Evolutionary conservation across 2,797 vertebrate species (phyloP).

Genomic region (Gobio occitaniae): DNA sequence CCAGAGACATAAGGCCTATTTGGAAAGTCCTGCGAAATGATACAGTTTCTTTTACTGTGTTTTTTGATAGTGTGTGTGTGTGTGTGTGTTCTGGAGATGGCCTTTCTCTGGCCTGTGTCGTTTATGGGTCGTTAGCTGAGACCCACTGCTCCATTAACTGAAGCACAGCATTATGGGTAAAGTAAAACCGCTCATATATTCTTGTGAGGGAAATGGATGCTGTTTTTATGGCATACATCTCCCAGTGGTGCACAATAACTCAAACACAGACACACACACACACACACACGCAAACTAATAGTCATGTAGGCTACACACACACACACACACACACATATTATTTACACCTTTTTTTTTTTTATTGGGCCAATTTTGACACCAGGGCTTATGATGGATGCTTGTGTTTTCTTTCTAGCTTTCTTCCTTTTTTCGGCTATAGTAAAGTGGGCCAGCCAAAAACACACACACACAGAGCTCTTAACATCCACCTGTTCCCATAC

Average conservation of each 20-base stretch:
- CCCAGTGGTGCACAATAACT: slow-evolving; percentile 39
- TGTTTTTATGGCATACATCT: slow-evolving; percentile 73
- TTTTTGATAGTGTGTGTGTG: not conserved
- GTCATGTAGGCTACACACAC: slow-evolving; percentile 12
- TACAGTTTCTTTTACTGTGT: slow-evolving; percentile 5
- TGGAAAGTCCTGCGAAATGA: slow-evolving; percentile 19
- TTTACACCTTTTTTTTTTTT: slow-evolving; percentile 76
- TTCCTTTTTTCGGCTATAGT: slow-evolving; percentile 55
- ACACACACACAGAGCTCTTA: not conserved
- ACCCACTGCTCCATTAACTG: slow-evolving; percentile 31
- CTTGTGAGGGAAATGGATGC: slow-evolving; percentile 66
- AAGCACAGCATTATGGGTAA: slow-evolving; percentile 42
- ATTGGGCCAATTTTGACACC: slow-evolving; percentile 74
- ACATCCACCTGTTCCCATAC: slow-evolving; percentile 30
- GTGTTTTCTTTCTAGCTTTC: slow-evolving; percentile 53
- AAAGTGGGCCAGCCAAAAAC: slow-evolving; percentile 65
- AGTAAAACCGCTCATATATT: slow-evolving; percentile 64
- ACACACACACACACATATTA: slow-evolving; percentile 63
- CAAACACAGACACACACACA: slow-evolving; percentile 40
- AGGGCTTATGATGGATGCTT: slow-evolving; percentile 71
- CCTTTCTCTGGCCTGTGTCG: slow-evolving; percentile 18
- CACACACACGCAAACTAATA: not conserved
- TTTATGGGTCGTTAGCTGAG: slow-evolving; percentile 56
- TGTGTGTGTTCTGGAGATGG: slow-evolving; percentile 5
- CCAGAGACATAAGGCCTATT: slow-evolving; percentile 12